Base-by-base conservation (phyloP, 1,140 invertebrate species). In the Bombus huntii region DNA sequence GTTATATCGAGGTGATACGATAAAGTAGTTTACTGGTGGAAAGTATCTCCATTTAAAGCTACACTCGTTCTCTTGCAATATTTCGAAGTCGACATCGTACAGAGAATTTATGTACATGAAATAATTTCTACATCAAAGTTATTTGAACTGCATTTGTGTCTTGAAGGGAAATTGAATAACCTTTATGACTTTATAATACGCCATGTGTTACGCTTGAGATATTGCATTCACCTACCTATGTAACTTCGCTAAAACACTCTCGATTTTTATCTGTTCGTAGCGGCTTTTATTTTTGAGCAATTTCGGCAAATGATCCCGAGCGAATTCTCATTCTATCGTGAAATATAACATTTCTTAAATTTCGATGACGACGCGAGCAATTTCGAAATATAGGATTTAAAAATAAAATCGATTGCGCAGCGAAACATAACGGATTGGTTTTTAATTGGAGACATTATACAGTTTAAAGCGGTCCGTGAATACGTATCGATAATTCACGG, bases 111-210 rank as follows among this genome's bases (percentile, higher is more conserved):
- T 34, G n/a, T 28, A 62, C 59, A 66, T 31, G 66, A 34, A 68
- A 68, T 68, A 68, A 68, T 37, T 31, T 15, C 65, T 8, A 22
- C 34, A 34, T 68, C 15, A 68, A 68, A 68, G 66, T 68, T 68
- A 68, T 68, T 34, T 10, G 66, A 68, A 68, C 31, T 34, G 66
- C 34, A 34, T 37, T 22, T 34, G 66, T 68, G 34, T 68, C 66
- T 34, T 34, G 66, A 68, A 68, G 15, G 31, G 31, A 68, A 68
- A 22, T 68, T 25, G 34, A 34, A 12, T 34, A 68, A 34, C 31
- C 65, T 66, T 31, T 66, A 66, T 66, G 66, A 22, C 66, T 68
- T 68, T 68, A 68, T 68, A 22, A 68, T 68, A 68, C 66, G 65
- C 65, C 31, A 66, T 66, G 1, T 34, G 18, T 25, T 34, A 22